Base-by-base conservation (phyloP, 2,113 vertebrate genomes). In the Heterotilapia buettikoferi region DNA sequence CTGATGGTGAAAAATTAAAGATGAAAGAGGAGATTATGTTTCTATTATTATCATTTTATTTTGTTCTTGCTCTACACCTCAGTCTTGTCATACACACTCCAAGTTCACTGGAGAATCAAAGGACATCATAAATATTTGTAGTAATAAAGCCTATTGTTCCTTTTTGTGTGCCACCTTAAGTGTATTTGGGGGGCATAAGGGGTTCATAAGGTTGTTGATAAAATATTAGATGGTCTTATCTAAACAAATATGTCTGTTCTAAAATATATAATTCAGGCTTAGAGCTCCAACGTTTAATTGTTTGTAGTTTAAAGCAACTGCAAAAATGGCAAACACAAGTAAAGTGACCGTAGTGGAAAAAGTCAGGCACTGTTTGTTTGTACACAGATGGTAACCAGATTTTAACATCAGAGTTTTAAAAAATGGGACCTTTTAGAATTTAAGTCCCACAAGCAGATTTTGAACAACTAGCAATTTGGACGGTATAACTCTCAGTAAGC, bases 1-100 rank as follows among this genome's bases (percentile, higher is more conserved):
- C 90, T 95, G 90, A 91, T 57, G 71, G 86, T 80, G 89, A 93
- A 91, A 93, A 93, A 92, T 92, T 85, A 90, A 94, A 94, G 84
- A 90, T 86, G 86, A 93, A 90, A 84, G 80, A 71, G 86, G 84
- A 96, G 86, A 93, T 95, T 92, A 92, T 90, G 81, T 90, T 92
- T 92, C 93, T 93, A 93, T 94, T 94, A 92, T 91, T 94, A 93
- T 61, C 18, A 79, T 63, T 93, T 90, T 56, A 82, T 82, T 73
- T 88, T 82, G 80, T 43, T 87, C 87, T 91, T 85, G 84, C 16
- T 83, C 40, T 63, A 78, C 86, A 89, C 79, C 88, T 86, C 73
- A 7, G 59, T 89, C 47, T 92, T 76, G 53, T 71, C 16, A 33
- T 29, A 53, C 13, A 53, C 43, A 52, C 29, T 59, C 18, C 26